Evolutionary conservation across 2,797 vertebrate species (phyloP).

Genomic region (Acanthornis magna): DNA sequence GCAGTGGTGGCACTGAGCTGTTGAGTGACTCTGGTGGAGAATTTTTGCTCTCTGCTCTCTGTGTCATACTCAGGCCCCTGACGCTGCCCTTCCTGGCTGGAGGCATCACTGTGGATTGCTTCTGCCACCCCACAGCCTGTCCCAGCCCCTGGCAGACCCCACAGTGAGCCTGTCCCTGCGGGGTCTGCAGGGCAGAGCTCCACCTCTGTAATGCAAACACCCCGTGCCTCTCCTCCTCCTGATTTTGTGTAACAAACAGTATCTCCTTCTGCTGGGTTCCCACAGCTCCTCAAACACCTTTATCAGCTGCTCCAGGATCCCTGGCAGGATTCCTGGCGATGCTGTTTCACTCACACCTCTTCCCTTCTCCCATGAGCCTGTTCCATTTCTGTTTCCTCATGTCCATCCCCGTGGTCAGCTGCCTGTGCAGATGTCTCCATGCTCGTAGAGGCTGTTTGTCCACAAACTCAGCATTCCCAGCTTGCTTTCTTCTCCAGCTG

Average conservation of each 20-base stretch:
- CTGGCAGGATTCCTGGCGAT: neutral
- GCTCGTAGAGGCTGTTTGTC: neutral
- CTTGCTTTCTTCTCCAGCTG: neutral
- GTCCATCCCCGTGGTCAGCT: neutral
- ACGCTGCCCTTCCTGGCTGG: neutral
- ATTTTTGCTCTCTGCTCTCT: neutral
- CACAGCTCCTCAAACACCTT: neutral
- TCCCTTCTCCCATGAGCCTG: neutral
- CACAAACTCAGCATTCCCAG: neutral
- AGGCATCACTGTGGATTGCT: neutral
- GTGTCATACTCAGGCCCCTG: neutral
- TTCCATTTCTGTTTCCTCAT: neutral
- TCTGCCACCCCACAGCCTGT: neutral
- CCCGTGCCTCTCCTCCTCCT: neutral
- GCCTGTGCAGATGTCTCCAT: neutral
- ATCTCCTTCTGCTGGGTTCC: neutral
- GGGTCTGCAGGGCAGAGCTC: neutral
- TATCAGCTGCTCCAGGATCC: neutral
- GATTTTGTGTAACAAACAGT: neutral
- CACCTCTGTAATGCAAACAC: neutral
- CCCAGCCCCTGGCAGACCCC: accelerated
- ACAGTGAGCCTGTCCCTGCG: neutral
- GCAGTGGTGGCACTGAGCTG: accelerated
- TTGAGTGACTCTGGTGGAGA: neutral
- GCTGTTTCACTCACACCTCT: neutral